Evolutionary conservation across 1,140 invertebrate genomes (phyloP), one percentile per base, ranked within the genome.

Genomic region (Bombus breviceps): DNA sequence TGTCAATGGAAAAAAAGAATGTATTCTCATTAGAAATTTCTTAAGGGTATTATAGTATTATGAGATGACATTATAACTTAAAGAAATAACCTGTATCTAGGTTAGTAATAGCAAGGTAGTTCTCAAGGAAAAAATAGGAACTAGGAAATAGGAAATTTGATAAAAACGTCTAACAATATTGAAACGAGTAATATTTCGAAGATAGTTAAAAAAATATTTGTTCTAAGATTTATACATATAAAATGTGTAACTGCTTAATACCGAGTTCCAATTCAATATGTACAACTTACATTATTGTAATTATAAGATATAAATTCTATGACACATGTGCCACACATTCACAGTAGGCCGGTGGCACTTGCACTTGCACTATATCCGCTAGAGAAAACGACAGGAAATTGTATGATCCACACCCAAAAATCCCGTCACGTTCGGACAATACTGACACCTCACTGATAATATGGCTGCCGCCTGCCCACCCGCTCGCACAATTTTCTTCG

Each of bases 371-470:
- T 92, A 83, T 89, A 85, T 78, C 75, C 88, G 89, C 83, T 89
- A 87, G 80, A 83, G 83, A 76, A 89, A 90, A 86, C 85, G 84
- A 86, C 88, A 92, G 90, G 90, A 92, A 92, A 93, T 90, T 86
- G 86, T 90, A 84, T 85, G 91, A 94, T 95, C 94, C 94, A 95
- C 94, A 95, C 94, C 94, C 94, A 94, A 95, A 95, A 94, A 93
- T 93, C 91, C 89, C 89, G 93, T 94, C 94, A 94, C 94, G 92
- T 94, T 95, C 92, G 93, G 92, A 93, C 94, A 95, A 94, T 95
- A 95, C 93, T 95, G 94, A 95, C 94, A 95, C 94, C 94, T 95
- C 94, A 95, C 94, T 94, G 92, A 94, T 93, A 95, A 95, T 94
- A 95, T 95, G 94, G 94, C 94, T 89, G 94, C 93, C 79, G 74